Evolutionary conservation across 2,888 invertebrate genomes (phyloP).

Genomic region (Scaptodrosophila latifasciaeformis): DNA sequence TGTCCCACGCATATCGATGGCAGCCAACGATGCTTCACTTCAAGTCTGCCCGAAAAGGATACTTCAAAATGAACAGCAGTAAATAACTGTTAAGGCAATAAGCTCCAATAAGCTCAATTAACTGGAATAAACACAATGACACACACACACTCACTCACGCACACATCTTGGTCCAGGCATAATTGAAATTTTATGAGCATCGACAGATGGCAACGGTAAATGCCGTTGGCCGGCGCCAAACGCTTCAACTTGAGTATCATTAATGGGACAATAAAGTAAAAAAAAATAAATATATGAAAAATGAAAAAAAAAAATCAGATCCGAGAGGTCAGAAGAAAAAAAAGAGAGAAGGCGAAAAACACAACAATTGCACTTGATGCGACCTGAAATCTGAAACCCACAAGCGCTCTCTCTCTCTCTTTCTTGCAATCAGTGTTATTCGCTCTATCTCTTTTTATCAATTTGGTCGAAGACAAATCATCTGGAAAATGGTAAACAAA

Average conservation of each 20-base stretch:
- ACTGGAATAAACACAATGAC: slow-evolving; percentile 40
- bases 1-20: slow-evolving; percentile 56
- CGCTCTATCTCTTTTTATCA: no score
- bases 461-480: slow-evolving; percentile 56
- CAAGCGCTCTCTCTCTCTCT: no score
- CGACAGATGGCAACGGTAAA: slow-evolving; percentile 45
- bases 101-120: slow-evolving; percentile 59
- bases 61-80: neutral
- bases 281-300: slow-evolving; percentile 34
- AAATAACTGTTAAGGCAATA: no score
- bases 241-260: slow-evolving; percentile 52
- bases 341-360: neutral
- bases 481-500: slow-evolving; percentile 66
- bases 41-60: slow-evolving; percentile 19
- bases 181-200: slow-evolving; percentile 56
- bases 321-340: neutral
- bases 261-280: slow-evolving; percentile 39
- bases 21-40: neutral
- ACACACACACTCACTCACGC: slow-evolving; percentile 8
- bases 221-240: slow-evolving; percentile 3
- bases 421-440: no score
- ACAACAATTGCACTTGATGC: neutral
- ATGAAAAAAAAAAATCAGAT: slow-evolving; percentile 36
- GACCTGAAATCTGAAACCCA: slow-evolving; percentile 50
- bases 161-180: slow-evolving; percentile 27